Evolutionary conservation across 1,140 invertebrate genomes (phyloP).

Genomic region (Atta cephalotes): DNA sequence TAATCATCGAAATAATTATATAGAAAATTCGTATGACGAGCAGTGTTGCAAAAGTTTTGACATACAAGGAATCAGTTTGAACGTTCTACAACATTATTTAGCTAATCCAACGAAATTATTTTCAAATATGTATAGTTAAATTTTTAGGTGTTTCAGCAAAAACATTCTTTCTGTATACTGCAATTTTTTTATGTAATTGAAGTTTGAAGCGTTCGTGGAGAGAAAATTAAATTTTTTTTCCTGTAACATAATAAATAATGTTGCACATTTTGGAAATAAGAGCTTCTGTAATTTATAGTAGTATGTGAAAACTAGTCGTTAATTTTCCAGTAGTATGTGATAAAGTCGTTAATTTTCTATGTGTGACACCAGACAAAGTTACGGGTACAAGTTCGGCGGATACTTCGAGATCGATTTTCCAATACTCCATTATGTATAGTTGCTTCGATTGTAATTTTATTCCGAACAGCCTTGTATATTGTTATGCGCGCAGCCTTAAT

Average conservation of each 20-base stretch:
- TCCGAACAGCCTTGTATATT: constrained; percentile 52
- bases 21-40: no score
- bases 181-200: no score
- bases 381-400: constrained; percentile 12
- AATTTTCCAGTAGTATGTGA: constrained; percentile 7
- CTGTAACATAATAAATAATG: background rate
- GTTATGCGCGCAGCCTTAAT: constrained; percentile 48
- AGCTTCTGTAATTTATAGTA: background rate
- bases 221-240: no score
- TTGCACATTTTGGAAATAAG: background rate
- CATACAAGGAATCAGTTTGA: no score
- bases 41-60: no score
- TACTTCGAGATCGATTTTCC: constrained; percentile 48
- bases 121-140: no score
- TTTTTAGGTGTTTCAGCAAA: no score
- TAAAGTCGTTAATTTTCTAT: constrained; percentile 30
- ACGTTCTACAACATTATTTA: no score
- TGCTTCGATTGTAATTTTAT: constrained; percentile 51
- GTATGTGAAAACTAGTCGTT: background rate
- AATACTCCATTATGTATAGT: constrained; percentile 42
- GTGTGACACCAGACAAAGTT: constrained; percentile 32
- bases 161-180: no score
- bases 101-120: no score
- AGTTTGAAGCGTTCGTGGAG: no score
- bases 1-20: no score